phyloP scores from a whole-genome alignment of 1,140 invertebrate genomes.

The Zaprionus vittiger region DNA sequence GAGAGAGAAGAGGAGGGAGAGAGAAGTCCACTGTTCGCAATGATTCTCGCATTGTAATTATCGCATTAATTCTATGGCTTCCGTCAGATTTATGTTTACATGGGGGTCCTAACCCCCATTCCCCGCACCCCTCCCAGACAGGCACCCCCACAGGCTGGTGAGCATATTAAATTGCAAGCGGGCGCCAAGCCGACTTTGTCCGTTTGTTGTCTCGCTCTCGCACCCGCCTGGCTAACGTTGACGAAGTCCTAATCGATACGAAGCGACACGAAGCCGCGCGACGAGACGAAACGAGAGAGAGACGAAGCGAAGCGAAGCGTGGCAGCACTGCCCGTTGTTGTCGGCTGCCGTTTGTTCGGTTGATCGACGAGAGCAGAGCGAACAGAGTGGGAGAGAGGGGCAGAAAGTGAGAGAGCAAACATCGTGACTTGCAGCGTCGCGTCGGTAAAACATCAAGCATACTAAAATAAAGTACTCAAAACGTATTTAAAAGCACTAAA shows the following conservation, averaged over 20 bases:
- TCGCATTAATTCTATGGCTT: constrained; percentile 76
- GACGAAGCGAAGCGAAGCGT: constrained; percentile 6
- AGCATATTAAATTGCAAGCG: constrained; percentile 60
- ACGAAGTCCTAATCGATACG: constrained; percentile 48
- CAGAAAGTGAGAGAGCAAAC: constrained; percentile 40
- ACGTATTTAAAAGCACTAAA: constrained; percentile 84
- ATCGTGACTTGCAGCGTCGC: constrained; percentile 70
- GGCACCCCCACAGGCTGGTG: neutral
- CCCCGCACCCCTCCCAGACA: neutral
- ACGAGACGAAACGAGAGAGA: neutral
- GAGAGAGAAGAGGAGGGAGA: neutral
- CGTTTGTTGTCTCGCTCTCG: constrained; percentile 16
- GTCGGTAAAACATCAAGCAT: constrained; percentile 80
- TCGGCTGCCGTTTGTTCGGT: constrained; percentile 17
- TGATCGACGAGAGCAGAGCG: constrained; percentile 40
- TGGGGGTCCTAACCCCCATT: neutral
- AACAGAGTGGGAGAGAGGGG: constrained; percentile 3
- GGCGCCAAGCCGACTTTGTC: constrained; percentile 46
- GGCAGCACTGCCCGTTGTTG: constrained; percentile 20
- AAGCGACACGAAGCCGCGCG: neutral
- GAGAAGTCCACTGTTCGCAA: constrained; percentile 33
- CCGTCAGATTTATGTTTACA: constrained; percentile 10
- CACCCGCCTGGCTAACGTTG: constrained; percentile 38
- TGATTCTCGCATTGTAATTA: constrained; percentile 77
- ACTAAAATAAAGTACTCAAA: constrained; percentile 84